Conservation (phyloP, 2,888 invertebrate genomes). For the Prosopocoilus inquinatus region DNA sequence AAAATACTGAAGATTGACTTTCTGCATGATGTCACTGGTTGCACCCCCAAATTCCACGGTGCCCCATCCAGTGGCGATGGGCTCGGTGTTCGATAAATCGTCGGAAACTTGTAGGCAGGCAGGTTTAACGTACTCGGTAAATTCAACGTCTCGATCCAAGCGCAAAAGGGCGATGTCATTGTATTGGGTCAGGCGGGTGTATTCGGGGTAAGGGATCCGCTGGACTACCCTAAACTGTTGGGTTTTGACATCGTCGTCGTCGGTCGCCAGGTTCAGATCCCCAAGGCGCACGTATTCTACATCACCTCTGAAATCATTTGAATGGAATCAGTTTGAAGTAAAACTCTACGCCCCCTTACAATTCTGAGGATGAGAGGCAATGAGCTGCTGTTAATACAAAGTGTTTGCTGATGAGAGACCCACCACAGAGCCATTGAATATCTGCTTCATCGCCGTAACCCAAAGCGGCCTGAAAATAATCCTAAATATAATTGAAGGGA, state of each 20-base stretch:
- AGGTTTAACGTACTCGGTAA: slow-evolving; percentile 45
- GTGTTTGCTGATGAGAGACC: slow-evolving; percentile 58
- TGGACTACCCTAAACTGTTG: slow-evolving; percentile 36
- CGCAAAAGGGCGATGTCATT: slow-evolving; percentile 53
- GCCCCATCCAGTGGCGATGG: slow-evolving; percentile 34
- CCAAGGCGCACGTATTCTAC: slow-evolving; percentile 33
- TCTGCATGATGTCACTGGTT: slow-evolving; percentile 24
- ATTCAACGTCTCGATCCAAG: slow-evolving; percentile 40
- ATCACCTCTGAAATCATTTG: slow-evolving; percentile 21
- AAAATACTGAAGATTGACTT: slow-evolving; percentile 26
- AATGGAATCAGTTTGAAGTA: not conserved
- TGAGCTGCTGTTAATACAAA: slow-evolving; percentile 66
- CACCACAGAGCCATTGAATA: slow-evolving; percentile 59
- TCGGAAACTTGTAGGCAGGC: slow-evolving; percentile 44
- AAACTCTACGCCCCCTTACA: slow-evolving; percentile 16
- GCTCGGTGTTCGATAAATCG: slow-evolving; percentile 3
- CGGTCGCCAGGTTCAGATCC: slow-evolving; percentile 26
- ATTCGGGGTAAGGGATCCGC: slow-evolving; percentile 46
- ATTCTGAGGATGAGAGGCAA: slow-evolving; percentile 44
- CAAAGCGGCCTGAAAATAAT: slow-evolving; percentile 26
- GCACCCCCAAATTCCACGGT: slow-evolving; percentile 20
- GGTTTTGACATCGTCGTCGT: slow-evolving; percentile 23
- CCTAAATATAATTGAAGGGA: not conserved
- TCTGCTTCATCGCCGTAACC: slow-evolving; percentile 32
- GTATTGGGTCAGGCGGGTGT: slow-evolving; percentile 44